Percentiles rank a stretch among this genome's conserved stretches.
Conservation (phyloP, 2,113 vertebrate genomes). For the Salvelinus fontinalis region DNA sequence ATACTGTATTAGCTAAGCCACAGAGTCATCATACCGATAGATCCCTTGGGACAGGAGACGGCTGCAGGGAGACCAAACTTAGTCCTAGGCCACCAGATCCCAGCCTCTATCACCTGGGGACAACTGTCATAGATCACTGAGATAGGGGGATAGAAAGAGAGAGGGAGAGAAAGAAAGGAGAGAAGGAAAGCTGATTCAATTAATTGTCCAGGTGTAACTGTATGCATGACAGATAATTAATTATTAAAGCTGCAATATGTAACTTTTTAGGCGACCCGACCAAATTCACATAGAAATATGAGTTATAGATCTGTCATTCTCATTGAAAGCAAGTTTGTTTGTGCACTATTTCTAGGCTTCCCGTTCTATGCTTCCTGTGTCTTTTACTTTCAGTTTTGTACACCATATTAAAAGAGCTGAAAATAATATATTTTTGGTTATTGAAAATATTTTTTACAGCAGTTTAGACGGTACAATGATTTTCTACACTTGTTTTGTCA, state of each 20-base stretch:
- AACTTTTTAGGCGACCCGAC: neutral
- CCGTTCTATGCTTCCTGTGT: no score
- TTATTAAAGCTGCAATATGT: neutral
- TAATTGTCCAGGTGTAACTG: neutral
- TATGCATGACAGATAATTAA: neutral
- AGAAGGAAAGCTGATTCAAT: neutral
- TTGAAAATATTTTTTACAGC: no score
- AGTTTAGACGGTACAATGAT: no score
- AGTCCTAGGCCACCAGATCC: conserved; percentile 96
- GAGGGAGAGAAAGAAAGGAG: conserved; percentile 7
- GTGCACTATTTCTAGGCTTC: no score
- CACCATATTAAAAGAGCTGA: no score
- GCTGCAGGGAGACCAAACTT: conserved; percentile 92
- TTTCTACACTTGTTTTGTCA: no score
- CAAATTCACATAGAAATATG: neutral
- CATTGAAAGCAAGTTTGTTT: no score
- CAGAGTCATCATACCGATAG: conserved; percentile 76
- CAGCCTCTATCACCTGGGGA: conserved; percentile 86
- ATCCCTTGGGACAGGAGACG: conserved; percentile 88
- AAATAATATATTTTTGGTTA: no score
- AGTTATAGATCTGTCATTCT: no score
- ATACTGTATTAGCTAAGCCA: conserved; percentile 17
- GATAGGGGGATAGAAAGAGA: conserved; percentile 15
- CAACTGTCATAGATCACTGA: conserved; percentile 97
- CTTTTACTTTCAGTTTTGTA: no score